Evolutionary conservation across 2,797 vertebrate species (phyloP).

Genomic region (Sebastes aleutianus): DNA sequence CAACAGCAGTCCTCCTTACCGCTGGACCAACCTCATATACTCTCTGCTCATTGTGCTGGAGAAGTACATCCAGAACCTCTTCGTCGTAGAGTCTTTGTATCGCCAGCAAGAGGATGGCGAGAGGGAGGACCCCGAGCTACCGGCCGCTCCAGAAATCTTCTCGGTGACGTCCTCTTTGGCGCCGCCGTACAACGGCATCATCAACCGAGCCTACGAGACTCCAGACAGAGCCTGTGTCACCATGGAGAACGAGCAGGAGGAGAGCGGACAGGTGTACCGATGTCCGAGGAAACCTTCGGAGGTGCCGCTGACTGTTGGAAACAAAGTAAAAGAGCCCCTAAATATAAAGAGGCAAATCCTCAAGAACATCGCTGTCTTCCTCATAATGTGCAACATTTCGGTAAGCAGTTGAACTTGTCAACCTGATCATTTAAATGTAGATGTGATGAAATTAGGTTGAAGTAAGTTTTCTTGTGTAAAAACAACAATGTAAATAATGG

Average conservation of each 20-base stretch:
- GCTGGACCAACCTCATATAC: constrained; percentile 91
- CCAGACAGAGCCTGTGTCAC: constrained; percentile 54
- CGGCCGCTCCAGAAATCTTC: constrained; percentile 80
- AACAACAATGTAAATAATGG: neutral
- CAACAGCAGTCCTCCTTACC: constrained; percentile 77
- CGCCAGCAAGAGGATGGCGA: constrained; percentile 76
- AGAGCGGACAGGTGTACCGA: constrained; percentile 59
- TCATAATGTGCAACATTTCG: constrained; percentile 96
- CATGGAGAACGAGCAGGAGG: constrained; percentile 65
- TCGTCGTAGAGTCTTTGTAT: constrained; percentile 93
- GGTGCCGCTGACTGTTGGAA: constrained; percentile 46
- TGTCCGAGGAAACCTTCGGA: constrained; percentile 63
- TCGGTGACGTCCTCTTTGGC: constrained; percentile 80
- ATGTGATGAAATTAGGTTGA: neutral
- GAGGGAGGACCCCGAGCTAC: constrained; percentile 63
- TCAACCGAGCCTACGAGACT: constrained; percentile 73
- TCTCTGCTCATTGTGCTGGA: constrained; percentile 90
- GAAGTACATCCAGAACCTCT: constrained; percentile 96
- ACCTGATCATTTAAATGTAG: neutral
- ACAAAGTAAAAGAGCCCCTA: constrained; percentile 20
- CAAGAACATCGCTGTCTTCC: constrained; percentile 91
- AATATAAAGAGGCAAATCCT: constrained; percentile 85
- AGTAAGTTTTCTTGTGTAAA: neutral
- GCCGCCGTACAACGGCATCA: constrained; percentile 79
- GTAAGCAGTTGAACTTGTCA: constrained; percentile 78